These are phyloP conservation scores for Tragelaphus scriptus DNA, from an alignment of 2,113 vertebrate genomes.

Conservation along the genomic window DNA sequence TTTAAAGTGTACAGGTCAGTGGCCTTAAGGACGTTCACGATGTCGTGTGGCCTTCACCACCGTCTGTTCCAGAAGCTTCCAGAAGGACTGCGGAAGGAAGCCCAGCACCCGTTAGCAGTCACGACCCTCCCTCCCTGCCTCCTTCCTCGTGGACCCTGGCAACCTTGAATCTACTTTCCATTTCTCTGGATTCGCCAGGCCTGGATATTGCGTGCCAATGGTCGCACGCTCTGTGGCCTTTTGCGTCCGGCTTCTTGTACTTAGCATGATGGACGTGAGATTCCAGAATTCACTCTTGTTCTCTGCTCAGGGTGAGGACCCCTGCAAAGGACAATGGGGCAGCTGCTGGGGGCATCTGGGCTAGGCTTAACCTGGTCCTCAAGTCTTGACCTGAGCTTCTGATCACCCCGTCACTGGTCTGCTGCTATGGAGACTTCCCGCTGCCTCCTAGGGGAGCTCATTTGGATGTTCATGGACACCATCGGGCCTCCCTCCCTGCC, in stretches of 20 bases:
- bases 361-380: not conserved
- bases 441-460: not conserved
- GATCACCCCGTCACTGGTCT: not conserved
- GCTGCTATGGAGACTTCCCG: not conserved
- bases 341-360: not conserved
- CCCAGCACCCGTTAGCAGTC: rapidly evolving
- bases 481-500: not conserved
- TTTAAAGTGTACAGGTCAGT: not conserved
- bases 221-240: rapidly evolving
- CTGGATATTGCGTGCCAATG: not conserved
- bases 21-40: rapidly evolving
- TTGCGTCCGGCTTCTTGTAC: not conserved
- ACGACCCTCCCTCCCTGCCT: rapidly evolving
- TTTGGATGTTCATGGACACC: not conserved
- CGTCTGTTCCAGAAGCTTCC: not conserved
- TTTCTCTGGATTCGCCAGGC: not conserved
- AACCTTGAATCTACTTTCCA: rapidly evolving
- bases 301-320: not conserved
- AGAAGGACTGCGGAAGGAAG: not conserved
- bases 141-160: not conserved
- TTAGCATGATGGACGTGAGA: rapidly evolving
- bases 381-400: not conserved
- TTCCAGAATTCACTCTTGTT: not conserved
- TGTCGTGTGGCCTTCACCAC: rapidly evolving
- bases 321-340: not conserved